Evolutionary conservation across 2,113 vertebrate genomes (phyloP).

Genomic region (Paraplagusia blochii): DNA sequence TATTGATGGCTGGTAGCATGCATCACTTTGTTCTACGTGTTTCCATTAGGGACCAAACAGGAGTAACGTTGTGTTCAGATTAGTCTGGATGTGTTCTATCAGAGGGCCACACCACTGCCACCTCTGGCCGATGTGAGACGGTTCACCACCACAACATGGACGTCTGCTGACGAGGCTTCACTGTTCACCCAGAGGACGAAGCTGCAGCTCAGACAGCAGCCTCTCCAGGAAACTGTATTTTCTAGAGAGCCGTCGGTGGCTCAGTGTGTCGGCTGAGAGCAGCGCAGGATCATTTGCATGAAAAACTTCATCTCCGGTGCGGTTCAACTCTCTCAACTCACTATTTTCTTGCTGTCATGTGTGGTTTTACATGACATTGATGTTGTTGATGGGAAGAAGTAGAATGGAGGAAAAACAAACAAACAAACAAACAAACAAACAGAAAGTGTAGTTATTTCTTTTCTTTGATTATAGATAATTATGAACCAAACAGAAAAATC

Average conservation of each 20-base stretch:
- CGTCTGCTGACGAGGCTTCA: background rate
- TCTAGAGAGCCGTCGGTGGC: constrained; percentile 9
- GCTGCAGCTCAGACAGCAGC: constrained; percentile 13
- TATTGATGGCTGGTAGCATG: constrained; percentile 37
- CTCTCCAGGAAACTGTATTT: background rate
- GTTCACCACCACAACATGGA: background rate
- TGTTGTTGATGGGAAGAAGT: too few relatives aligned
- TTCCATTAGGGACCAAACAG: constrained; percentile 38
- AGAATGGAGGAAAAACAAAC: too few relatives aligned
- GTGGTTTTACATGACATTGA: too few relatives aligned
- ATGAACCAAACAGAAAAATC: too few relatives aligned
- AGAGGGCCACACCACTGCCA: constrained; percentile 32
- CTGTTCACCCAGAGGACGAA: background rate
- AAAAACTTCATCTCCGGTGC: constrained; percentile 26
- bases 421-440: too few relatives aligned
- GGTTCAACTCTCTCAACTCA: background rate
- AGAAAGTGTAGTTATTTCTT: too few relatives aligned
- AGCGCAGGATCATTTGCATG: constrained; percentile 49
- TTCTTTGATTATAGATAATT: too few relatives aligned
- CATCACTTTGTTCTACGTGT: constrained; percentile 56
- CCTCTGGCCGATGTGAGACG: constrained; percentile 1
- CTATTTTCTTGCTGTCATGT: background rate
- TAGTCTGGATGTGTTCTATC: constrained; percentile 33
- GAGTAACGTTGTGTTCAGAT: constrained; percentile 32
- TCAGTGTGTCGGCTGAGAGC: constrained; percentile 30